phyloP scores from a whole-genome alignment of 2,113 vertebrate species.

The Chauna torquata region DNA sequence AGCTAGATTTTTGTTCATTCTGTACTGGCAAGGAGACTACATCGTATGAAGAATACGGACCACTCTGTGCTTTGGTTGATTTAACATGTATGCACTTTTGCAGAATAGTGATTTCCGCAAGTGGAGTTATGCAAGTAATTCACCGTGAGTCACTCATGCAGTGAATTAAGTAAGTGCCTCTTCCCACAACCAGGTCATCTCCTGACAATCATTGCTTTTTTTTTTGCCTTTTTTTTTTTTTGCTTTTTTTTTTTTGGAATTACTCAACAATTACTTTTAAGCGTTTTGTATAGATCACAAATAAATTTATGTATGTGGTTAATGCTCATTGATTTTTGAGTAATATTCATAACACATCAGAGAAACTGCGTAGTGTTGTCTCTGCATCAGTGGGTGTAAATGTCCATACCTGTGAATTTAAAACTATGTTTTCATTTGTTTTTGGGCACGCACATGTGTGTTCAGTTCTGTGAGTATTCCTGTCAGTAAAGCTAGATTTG shows the following conservation, averaged over 20 bases:
- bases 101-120: slow-evolving; percentile 42
- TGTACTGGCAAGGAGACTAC: background rate
- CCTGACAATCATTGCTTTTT: slow-evolving; percentile 15
- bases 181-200: slow-evolving; percentile 45
- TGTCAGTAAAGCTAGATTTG: background rate
- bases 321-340: background rate
- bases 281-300: background rate
- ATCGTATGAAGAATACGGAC: slow-evolving; percentile 22
- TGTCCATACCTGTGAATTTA: background rate
- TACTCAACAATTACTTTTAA: slow-evolving; percentile 42
- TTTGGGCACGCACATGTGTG: background rate
- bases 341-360: background rate
- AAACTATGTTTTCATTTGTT: background rate
- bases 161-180: slow-evolving; percentile 58
- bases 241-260: background rate
- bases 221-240: background rate
- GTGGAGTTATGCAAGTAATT: slow-evolving; percentile 58
- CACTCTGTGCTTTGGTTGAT: slow-evolving; percentile 37
- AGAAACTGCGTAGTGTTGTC: background rate
- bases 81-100: slow-evolving; percentile 51
- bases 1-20: background rate
- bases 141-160: slow-evolving; percentile 57
- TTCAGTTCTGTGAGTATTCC: background rate
- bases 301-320: background rate
- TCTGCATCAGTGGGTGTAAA: background rate